Evolutionary conservation across 2,888 invertebrate genomes (phyloP).

Genomic region (Phengaris arion): DNA sequence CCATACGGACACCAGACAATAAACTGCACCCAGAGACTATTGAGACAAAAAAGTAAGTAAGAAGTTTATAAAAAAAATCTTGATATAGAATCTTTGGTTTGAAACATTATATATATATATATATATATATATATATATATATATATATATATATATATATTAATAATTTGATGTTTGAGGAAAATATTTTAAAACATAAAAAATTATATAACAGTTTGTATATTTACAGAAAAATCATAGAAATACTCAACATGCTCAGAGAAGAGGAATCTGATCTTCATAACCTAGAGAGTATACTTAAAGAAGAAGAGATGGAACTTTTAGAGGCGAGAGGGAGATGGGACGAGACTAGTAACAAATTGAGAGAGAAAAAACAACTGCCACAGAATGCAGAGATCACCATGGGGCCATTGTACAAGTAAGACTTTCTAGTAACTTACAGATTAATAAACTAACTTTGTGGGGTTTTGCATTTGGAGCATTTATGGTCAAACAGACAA

Average conservation of each 20-base stretch:
- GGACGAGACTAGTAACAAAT: slow-evolving; percentile 47
- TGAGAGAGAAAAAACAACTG: slow-evolving; percentile 45
- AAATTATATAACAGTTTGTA: slow-evolving; percentile 15
- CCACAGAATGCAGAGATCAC: slow-evolving; percentile 39
- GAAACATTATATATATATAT: no score
- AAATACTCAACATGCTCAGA: slow-evolving; percentile 46
- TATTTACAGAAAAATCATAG: slow-evolving; percentile 53
- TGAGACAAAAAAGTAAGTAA: slow-evolving; percentile 58
- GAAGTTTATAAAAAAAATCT: background rate
- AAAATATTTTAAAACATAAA: background rate
- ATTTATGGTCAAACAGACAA: no score
- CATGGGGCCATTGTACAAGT: slow-evolving; percentile 50
- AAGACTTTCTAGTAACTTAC: slow-evolving; percentile 33
- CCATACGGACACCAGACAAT: slow-evolving; percentile 48
- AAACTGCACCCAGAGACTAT: slow-evolving; percentile 49
- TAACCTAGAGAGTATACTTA: slow-evolving; percentile 43
- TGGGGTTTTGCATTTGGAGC: no score
- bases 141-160: no score
- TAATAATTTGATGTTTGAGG: no score
- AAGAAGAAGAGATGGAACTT: slow-evolving; percentile 47
- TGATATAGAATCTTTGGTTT: no score
- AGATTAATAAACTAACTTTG: no score
- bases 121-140: no score
- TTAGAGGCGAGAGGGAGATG: slow-evolving; percentile 46
- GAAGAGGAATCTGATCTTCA: slow-evolving; percentile 47